Conservation (phyloP, 2,888 invertebrate genomes). For the Penaeus monodon region DNA sequence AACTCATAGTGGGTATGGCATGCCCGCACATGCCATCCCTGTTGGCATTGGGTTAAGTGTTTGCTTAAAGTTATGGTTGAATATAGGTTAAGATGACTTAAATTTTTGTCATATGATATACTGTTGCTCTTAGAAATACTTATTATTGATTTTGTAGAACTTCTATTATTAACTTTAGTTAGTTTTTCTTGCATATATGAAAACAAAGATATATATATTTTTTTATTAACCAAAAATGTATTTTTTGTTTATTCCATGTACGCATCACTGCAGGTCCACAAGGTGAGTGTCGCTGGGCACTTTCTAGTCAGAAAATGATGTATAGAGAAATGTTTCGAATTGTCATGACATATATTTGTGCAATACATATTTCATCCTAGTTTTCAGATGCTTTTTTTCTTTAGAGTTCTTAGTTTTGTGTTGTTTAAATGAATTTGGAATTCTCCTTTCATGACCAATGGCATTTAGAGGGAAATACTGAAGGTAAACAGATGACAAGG, state of each 20-base stretch:
- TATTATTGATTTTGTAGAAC: too few relatives aligned
- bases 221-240: background rate
- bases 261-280: background rate
- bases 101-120: too few relatives aligned
- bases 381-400: constrained; percentile 38
- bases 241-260: constrained; percentile 16
- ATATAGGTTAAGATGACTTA: too few relatives aligned
- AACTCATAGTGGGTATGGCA: too few relatives aligned
- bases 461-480: constrained; percentile 56
- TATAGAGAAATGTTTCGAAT: constrained; percentile 29
- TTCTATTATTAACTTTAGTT: too few relatives aligned
- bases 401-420: constrained; percentile 43
- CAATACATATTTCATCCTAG: constrained; percentile 26
- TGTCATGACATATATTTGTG: background rate
- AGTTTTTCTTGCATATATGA: too few relatives aligned
- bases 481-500: constrained; percentile 53
- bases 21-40: too few relatives aligned
- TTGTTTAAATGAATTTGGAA: constrained; percentile 57
- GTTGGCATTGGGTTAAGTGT: too few relatives aligned
- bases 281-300: background rate
- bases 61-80: too few relatives aligned
- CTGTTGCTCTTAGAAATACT: too few relatives aligned
- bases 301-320: too few relatives aligned
- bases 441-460: constrained; percentile 63
- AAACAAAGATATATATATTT: background rate